Conservation (phyloP, 2,113 vertebrate genomes). For the Callopanchax toddi region DNA sequence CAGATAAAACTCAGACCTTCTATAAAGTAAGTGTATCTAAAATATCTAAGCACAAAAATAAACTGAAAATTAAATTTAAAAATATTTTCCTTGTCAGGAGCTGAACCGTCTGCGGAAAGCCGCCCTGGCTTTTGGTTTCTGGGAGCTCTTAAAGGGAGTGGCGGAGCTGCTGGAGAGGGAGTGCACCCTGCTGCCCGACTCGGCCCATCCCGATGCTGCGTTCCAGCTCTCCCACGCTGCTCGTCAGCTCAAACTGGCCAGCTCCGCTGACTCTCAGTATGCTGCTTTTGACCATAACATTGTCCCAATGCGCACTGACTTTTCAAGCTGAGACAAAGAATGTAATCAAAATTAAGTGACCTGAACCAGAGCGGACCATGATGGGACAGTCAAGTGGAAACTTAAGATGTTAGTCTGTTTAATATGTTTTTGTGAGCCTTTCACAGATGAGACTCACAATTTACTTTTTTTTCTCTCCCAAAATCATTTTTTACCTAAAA, state of each 20-base stretch:
- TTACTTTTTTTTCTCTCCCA: conserved; percentile 7
- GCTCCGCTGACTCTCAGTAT: conserved; percentile 87
- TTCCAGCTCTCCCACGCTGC: conserved; percentile 96
- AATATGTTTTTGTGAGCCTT: conserved; percentile 3
- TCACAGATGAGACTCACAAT: neutral
- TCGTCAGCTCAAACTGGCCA: conserved; percentile 93
- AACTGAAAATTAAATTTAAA: no score
- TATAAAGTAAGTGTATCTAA: conserved; percentile 87
- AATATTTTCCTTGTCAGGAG: conserved; percentile 79
- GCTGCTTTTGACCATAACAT: conserved; percentile 93
- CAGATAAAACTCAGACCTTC: conserved; percentile 99
- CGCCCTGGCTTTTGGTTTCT: conserved; percentile 94
- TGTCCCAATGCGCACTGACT: conserved; percentile 93
- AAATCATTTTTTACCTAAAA: neutral
- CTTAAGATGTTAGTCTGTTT: neutral
- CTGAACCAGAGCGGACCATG: conserved; percentile 2
- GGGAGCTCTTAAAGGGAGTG: conserved; percentile 95
- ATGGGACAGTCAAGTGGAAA: neutral
- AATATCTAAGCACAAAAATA: neutral
- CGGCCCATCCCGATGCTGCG: conserved; percentile 92
- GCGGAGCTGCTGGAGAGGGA: conserved; percentile 95
- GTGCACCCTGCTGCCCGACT: conserved; percentile 93
- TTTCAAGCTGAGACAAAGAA: conserved; percentile 80
- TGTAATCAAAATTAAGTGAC: neutral
- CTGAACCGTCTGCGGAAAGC: conserved; percentile 94